Percentiles rank a stretch among this genome's conserved stretches.
These are phyloP conservation scores for Zoanthus gigantus DNA, from an alignment of 92 coral and sea anemone species.

Conservation along the genomic window DNA sequence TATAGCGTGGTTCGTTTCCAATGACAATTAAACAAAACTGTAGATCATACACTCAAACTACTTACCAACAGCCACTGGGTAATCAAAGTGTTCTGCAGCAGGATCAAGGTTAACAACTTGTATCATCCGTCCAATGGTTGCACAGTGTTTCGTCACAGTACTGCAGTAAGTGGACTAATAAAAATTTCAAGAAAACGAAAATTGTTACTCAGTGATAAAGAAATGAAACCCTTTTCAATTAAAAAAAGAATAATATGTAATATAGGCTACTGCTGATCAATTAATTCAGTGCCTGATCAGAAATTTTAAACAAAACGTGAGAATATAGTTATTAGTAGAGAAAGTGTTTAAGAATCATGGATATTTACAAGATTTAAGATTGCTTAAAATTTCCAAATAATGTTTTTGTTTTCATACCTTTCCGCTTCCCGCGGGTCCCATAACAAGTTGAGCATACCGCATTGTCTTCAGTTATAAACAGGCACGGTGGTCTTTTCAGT, in stretches of 20 bases:
- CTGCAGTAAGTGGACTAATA: constrained; percentile 92
- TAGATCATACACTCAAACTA: background rate
- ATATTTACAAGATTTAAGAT: background rate
- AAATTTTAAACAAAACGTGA: no score
- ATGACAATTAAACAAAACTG: background rate
- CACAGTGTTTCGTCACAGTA: constrained; percentile 90
- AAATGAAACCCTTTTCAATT: no score
- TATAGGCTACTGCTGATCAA: no score
- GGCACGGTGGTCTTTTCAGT: background rate
- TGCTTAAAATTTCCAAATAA: background rate
- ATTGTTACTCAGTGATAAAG: background rate
- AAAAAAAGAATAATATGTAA: no score
- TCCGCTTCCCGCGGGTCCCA: constrained; percentile 99
- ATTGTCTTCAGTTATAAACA: constrained; percentile 28
- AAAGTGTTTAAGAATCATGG: no score
- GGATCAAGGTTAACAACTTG: constrained; percentile 98
- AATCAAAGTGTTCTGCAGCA: constrained; percentile 97
- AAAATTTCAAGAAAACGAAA: background rate
- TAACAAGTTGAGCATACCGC: constrained; percentile 97
- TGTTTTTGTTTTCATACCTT: constrained; percentile 59
- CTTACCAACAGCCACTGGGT: constrained; percentile 89
- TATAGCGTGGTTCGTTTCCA: no score
- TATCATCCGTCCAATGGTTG: constrained; percentile 84
- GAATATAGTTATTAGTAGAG: no score
- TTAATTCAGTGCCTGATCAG: no score